Evolutionary conservation across 1,140 invertebrate genomes (phyloP).

Genomic region (Melanaphis sacchari): DNA sequence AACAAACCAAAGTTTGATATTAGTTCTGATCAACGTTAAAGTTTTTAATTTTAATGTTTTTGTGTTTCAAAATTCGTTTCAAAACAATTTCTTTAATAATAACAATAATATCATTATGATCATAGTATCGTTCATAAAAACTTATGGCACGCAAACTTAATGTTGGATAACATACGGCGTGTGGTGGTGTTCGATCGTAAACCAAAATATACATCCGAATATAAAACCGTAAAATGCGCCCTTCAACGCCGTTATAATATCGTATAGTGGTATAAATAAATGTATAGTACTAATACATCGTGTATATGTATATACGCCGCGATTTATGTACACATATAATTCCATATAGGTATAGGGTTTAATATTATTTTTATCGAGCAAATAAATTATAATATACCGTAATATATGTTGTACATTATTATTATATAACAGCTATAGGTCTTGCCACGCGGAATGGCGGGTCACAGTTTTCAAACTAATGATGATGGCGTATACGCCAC

Average conservation of each 20-base stretch:
- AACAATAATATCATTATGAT: neutral
- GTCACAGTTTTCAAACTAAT: neutral
- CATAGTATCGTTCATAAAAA: neutral
- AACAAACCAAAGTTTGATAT: neutral
- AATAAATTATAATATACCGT: neutral
- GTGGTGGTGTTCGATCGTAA: neutral
- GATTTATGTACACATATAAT: neutral
- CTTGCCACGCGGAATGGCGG: neutral
- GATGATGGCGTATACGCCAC: neutral
- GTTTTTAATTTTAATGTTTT: neutral
- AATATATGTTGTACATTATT: constrained; percentile 14
- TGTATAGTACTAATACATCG: neutral
- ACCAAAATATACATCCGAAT: neutral
- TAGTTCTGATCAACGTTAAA: neutral
- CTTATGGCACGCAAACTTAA: neutral
- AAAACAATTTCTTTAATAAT: neutral
- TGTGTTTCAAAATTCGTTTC: neutral
- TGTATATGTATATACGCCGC: neutral
- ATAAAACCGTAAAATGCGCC: neutral
- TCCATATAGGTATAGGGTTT: neutral
- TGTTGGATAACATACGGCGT: neutral
- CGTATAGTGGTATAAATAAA: neutral
- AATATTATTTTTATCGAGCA: constrained; percentile 8
- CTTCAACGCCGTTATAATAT: neutral
- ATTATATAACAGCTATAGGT: neutral